A percentile compares a stretch with the other conserved stretches of the same genome.
phyloP scores from a whole-genome alignment of 2,888 invertebrate species.

The Napeogenes sylphis region DNA sequence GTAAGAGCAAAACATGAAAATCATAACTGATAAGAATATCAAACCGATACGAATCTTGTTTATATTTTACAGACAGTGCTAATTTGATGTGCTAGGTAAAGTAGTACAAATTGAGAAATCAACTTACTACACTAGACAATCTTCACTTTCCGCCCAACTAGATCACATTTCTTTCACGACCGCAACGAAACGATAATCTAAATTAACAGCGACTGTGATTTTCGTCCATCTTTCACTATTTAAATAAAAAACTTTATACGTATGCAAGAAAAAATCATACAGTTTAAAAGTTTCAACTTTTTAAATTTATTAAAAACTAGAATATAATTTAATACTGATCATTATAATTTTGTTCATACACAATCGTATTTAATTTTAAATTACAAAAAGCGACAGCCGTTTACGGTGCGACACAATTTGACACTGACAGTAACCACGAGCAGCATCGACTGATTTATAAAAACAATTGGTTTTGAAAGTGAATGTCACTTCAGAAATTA shows the following conservation, averaged over 20 bases:
- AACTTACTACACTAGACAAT: constrained; percentile 46
- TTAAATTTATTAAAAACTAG: constrained; percentile 11
- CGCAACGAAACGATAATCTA: constrained; percentile 48
- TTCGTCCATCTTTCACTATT: constrained; percentile 60
- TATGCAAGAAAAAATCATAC: neutral
- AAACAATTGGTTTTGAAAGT: constrained; percentile 8
- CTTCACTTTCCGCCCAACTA: constrained; percentile 47
- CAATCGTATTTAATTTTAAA: constrained; percentile 31
- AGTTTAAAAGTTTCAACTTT: neutral
- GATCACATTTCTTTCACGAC: constrained; percentile 62
- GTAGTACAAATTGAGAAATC: constrained; percentile 18
- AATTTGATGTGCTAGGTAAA: constrained; percentile 8
- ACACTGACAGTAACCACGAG: constrained; percentile 33
- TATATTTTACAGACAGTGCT: constrained; percentile 12
- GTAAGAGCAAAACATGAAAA: constrained; percentile 11
- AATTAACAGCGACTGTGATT: constrained; percentile 52
- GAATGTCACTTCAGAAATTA: neutral
- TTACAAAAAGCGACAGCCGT: constrained; percentile 31
- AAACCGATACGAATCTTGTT: constrained; percentile 14
- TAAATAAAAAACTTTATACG: constrained; percentile 27
- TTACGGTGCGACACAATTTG: constrained; percentile 32
- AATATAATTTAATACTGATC: constrained; percentile 11
- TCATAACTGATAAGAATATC: constrained; percentile 13
- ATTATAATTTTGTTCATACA: constrained; percentile 29
- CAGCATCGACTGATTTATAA: constrained; percentile 6